Evolutionary conservation across 2,113 vertebrate species (phyloP).

Genomic region (Mionectes macconnelli): DNA sequence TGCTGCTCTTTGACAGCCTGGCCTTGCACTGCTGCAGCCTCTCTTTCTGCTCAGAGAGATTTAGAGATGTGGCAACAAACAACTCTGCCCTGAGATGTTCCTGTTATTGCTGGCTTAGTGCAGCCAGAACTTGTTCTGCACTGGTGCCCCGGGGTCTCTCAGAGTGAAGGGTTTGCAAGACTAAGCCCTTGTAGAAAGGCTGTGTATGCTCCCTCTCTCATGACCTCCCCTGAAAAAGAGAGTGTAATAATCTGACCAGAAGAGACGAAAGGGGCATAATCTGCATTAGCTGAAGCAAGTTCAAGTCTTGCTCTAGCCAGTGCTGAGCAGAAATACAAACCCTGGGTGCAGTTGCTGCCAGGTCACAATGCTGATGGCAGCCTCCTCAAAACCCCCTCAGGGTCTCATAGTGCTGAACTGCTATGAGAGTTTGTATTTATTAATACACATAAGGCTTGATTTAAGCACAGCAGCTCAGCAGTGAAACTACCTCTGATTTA

Average conservation of each 20-base stretch:
- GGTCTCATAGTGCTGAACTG: not conserved
- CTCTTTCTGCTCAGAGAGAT: not conserved
- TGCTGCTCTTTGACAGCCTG: not conserved
- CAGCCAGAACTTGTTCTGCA: not conserved
- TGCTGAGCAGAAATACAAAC: not conserved
- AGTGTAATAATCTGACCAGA: not conserved
- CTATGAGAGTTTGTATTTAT: not conserved
- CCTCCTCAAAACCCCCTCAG: not conserved
- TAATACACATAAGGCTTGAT: not conserved
- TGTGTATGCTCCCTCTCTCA: not conserved
- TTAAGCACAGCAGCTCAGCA: not conserved
- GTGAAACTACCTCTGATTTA: not conserved
- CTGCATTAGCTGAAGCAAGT: not conserved
- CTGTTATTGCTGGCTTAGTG: not conserved
- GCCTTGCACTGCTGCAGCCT: not conserved
- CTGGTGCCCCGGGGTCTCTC: not conserved
- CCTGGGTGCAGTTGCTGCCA: not conserved
- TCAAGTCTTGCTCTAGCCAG: not conserved
- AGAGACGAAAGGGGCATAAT: not conserved
- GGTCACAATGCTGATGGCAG: not conserved
- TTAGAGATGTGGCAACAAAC: not conserved
- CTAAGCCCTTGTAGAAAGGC: not conserved
- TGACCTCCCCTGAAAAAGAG: not conserved
- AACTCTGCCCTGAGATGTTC: not conserved
- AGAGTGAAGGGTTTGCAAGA: not conserved